Conservation (phyloP, 2,113 vertebrate genomes). For the Clarias macrocephalus region DNA sequence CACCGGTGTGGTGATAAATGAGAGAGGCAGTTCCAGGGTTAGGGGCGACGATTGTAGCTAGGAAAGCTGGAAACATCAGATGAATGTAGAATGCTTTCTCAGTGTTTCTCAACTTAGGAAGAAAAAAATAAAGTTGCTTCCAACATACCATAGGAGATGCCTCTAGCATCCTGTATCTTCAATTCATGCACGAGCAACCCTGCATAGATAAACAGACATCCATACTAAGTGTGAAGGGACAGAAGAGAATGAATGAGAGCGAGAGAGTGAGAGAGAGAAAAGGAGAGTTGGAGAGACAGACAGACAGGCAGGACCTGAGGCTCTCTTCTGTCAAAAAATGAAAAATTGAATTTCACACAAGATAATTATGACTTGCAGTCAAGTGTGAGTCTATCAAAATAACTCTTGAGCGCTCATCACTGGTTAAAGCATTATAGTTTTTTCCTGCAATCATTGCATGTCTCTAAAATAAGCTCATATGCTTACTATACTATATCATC, state of each 20-base stretch:
- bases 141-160: conserved; percentile 34
- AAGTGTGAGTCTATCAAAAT: conserved; percentile 26
- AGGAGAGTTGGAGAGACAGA: background rate
- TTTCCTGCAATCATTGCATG: background rate
- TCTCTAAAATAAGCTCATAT: background rate
- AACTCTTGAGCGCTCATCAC: conserved; percentile 18
- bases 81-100: conserved; percentile 37
- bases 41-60: conserved; percentile 23
- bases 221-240: background rate
- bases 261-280: background rate
- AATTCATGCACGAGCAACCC: background rate
- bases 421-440: background rate
- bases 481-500: background rate
- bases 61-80: conserved; percentile 27
- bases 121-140: conserved; percentile 3
- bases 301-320: conserved; percentile 3
- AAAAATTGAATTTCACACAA: conserved; percentile 34
- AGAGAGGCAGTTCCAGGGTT: conserved; percentile 33
- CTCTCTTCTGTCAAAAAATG: conserved; percentile 26
- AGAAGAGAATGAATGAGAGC: background rate
- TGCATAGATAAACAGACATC: conserved; percentile 9
- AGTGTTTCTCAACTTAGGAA: background rate
- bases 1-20: conserved; percentile 35
- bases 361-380: conserved; percentile 40
- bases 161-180: conserved; percentile 34